Evolutionary conservation across 2,888 invertebrate species (phyloP).

Genomic region (Strigamia maritima): DNA sequence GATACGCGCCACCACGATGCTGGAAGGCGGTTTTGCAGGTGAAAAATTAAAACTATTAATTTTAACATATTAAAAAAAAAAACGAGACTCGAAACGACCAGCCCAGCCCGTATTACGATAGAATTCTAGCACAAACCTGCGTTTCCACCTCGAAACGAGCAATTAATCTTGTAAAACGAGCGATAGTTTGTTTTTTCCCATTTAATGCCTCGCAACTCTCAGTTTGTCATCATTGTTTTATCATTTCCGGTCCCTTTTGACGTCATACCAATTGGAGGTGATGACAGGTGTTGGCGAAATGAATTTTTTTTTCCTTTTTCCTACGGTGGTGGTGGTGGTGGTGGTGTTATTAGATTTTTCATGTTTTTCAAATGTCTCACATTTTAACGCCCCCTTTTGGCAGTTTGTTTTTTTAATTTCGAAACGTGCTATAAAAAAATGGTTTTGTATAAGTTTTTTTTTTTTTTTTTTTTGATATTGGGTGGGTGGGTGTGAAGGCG

Average conservation of each 20-base stretch:
- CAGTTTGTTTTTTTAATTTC: slow-evolving; percentile 8
- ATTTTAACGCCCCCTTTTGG: background rate
- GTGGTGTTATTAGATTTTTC: slow-evolving; percentile 4
- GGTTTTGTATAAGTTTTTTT: background rate
- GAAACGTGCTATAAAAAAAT: background rate
- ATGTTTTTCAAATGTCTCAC: background rate
- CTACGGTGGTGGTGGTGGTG: too few relatives aligned
- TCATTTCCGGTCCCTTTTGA: slow-evolving; percentile 9
- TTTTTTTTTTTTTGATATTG: background rate
- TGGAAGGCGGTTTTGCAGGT: slow-evolving; percentile 65
- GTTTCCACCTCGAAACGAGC: background rate
- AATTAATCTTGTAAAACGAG: slow-evolving; percentile 37
- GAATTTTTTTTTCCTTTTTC: background rate
- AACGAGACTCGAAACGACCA: too few relatives aligned
- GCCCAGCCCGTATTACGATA: too few relatives aligned
- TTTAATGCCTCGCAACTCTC: slow-evolving; percentile 38
- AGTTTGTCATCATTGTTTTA: slow-evolving; percentile 41
- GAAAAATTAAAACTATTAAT: slow-evolving; percentile 41
- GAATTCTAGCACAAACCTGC: background rate
- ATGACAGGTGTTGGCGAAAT: slow-evolving; percentile 16
- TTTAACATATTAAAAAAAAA: background rate
- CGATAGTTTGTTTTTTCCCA: slow-evolving; percentile 35
- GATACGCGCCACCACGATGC: slow-evolving; percentile 60
- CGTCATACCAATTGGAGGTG: background rate
- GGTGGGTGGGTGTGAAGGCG: slow-evolving; percentile 23